Conservation (phyloP, 2,113 vertebrate species). For the Alethe castanea region DNA sequence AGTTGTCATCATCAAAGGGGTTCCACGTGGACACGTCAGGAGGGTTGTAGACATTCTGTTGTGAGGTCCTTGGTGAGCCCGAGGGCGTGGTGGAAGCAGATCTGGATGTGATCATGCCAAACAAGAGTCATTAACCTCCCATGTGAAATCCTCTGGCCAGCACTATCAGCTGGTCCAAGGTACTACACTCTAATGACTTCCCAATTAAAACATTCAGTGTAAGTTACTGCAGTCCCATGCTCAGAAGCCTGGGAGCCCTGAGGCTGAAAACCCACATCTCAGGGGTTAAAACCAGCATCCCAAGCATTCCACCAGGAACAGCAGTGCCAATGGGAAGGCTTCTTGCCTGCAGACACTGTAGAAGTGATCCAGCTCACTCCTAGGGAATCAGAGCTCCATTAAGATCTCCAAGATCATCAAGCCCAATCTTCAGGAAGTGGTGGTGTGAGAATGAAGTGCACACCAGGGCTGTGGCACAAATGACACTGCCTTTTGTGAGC, state of each 20-base stretch:
- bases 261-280: not conserved
- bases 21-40: slow-evolving; percentile 87
- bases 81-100: slow-evolving; percentile 97
- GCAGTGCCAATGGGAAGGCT: rapidly evolving
- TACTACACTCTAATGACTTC: not conserved
- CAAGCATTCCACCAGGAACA: not conserved
- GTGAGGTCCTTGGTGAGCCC: slow-evolving; percentile 81
- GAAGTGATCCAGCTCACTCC: not conserved
- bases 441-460: rapidly evolving
- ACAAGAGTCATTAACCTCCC: not conserved
- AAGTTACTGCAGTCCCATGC: not conserved
- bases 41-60: slow-evolving; percentile 81
- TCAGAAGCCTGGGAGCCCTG: not conserved
- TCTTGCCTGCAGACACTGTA: not conserved
- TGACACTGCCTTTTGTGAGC: rapidly evolving
- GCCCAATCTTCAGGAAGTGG: not conserved
- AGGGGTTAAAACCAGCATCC: not conserved
- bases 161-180: not conserved
- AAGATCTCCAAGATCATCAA: not conserved
- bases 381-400: not conserved
- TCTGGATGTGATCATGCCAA: slow-evolving; percentile 68
- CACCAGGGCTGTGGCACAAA: not conserved
- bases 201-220: not conserved
- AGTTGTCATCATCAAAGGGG: slow-evolving; percentile 97
- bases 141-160: not conserved